These are phyloP conservation scores for Podiceps cristatus DNA, from an alignment of 2,113 vertebrate species.

Conservation along the genomic window DNA sequence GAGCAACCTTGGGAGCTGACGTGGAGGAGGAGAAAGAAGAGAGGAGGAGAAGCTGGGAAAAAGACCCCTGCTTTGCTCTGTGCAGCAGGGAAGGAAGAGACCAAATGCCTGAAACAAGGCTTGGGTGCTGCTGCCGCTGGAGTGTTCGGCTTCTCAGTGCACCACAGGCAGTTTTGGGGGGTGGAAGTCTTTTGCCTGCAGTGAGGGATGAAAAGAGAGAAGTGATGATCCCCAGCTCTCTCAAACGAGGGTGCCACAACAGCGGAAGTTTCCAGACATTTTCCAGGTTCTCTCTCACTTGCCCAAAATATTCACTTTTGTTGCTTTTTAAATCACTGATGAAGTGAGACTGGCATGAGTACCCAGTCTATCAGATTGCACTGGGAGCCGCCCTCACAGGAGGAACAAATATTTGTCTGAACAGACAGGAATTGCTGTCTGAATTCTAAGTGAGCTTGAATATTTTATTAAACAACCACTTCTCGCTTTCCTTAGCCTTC, in stretches of 20 bases:
- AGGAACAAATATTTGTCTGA: not conserved
- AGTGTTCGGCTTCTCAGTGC: not conserved
- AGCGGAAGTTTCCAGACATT: not conserved
- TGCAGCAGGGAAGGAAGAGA: not conserved
- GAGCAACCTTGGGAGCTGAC: not conserved
- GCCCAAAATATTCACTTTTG: not conserved
- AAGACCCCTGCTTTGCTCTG: not conserved
- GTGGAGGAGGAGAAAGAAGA: not conserved
- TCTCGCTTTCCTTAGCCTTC: not conserved
- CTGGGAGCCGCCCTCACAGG: not conserved
- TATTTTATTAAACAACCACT: not conserved
- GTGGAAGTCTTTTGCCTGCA: rapidly evolving
- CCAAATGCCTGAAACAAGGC: not conserved
- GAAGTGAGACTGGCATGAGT: not conserved
- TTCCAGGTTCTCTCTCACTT: not conserved
- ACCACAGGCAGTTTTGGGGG: not conserved
- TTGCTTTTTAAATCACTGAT: not conserved
- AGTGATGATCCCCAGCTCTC: not conserved
- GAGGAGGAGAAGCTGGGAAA: not conserved
- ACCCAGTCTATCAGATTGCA: not conserved
- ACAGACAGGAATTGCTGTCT: not conserved
- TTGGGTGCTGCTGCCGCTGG: not conserved
- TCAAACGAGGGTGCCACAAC: not conserved
- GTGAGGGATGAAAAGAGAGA: not conserved
- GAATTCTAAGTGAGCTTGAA: not conserved